phyloP scores from a whole-genome alignment of 2,797 vertebrate genomes.

The Euthynnus affinis region DNA sequence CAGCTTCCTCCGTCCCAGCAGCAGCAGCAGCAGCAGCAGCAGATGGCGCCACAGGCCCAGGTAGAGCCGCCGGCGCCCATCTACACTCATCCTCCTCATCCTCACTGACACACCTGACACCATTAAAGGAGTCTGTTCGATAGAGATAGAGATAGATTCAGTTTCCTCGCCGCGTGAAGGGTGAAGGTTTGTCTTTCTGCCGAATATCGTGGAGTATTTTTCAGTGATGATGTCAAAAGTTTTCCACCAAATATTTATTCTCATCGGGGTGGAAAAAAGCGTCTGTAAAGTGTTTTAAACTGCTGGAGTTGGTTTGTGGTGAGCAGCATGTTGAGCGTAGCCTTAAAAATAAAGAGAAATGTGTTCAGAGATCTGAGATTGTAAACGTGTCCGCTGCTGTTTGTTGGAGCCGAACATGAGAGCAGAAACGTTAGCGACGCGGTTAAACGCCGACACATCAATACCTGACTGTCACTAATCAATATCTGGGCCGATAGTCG shows the following conservation, averaged over 20 bases:
- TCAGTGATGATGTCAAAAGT: background rate
- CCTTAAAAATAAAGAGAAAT: background rate
- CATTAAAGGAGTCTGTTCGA: too few relatives aligned
- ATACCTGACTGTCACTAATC: too few relatives aligned
- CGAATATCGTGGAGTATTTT: too few relatives aligned
- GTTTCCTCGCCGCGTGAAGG: too few relatives aligned
- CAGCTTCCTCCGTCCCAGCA: conserved; percentile 86
- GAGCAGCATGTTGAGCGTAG: too few relatives aligned
- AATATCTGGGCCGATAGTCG: too few relatives aligned
- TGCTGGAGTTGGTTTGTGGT: background rate
- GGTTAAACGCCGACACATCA: too few relatives aligned
- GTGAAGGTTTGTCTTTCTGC: too few relatives aligned
- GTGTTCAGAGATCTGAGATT: background rate
- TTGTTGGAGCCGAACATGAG: too few relatives aligned
- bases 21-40: conserved; percentile 87
- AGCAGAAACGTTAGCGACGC: too few relatives aligned
- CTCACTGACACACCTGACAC: conserved; percentile 46
- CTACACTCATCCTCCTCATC: conserved; percentile 51
- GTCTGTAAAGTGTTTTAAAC: background rate
- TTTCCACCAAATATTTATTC: background rate
- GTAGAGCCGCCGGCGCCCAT: conserved; percentile 84
- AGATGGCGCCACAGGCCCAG: conserved; percentile 89
- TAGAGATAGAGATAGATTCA: too few relatives aligned
- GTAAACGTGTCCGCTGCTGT: too few relatives aligned
- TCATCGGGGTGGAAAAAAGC: background rate